Evolutionary conservation across 2,888 invertebrate species (phyloP).

Genomic region (Sminthurides aquaticus): DNA sequence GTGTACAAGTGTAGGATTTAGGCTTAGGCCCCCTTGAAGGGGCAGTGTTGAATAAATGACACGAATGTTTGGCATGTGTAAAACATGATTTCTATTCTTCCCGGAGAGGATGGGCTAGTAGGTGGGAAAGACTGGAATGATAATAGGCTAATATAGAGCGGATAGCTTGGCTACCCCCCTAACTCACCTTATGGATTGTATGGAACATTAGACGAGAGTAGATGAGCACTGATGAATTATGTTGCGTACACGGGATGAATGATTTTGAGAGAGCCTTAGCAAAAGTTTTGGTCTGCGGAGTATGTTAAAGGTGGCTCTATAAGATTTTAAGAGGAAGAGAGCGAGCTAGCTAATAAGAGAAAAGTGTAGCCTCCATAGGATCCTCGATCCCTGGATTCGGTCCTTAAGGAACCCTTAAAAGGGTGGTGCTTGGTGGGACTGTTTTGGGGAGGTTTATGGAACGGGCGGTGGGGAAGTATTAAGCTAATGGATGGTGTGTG

Average conservation of each 20-base stretch:
- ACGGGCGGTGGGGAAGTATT: background rate
- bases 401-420: background rate
- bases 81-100: background rate
- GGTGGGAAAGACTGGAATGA: background rate
- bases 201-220: no score
- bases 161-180: no score
- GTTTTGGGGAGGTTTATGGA: background rate
- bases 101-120: background rate
- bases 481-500: background rate
- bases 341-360: background rate
- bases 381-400: no score
- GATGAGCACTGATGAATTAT: no score
- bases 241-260: background rate
- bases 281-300: no score
- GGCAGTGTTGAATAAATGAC: background rate
- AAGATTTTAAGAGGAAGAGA: background rate
- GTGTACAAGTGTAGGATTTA: background rate
- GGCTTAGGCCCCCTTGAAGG: background rate
- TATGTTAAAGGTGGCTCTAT: background rate
- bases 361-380: background rate
- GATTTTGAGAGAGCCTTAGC: background rate
- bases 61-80: background rate
- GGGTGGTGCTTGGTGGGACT: no score
- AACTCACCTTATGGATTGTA: no score
- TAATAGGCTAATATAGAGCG: background rate